Evolutionary conservation across 2,888 invertebrate genomes (phyloP).

Genomic region (Drosophila glabriapex): DNA sequence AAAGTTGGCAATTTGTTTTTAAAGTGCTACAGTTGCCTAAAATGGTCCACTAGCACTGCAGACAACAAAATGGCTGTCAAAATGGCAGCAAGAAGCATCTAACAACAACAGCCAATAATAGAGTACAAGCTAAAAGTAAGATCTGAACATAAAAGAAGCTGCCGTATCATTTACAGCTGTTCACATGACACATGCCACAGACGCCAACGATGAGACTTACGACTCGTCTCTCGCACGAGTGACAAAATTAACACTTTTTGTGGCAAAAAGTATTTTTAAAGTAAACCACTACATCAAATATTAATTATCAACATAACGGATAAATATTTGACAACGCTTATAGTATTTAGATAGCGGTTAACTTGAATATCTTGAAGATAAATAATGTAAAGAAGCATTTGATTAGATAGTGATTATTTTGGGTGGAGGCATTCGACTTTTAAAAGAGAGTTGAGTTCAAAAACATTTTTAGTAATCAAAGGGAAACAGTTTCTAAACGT

Average conservation of each 20-base stretch:
- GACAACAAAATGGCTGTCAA: conserved; percentile 29
- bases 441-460: not conserved
- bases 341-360: not conserved
- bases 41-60: conserved; percentile 39
- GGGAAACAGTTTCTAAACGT: not conserved
- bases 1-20: conserved; percentile 35
- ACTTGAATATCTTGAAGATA: not conserved
- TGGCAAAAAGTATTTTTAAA: not conserved
- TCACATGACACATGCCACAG: conserved; percentile 63
- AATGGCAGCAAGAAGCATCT: conserved; percentile 25
- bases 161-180: conserved; percentile 78
- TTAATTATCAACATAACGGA: not conserved
- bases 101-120: conserved; percentile 14
- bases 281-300: not conserved
- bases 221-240: conserved; percentile 18
- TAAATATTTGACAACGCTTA: not conserved
- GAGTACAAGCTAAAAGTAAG: conserved; percentile 27
- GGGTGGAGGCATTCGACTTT: not conserved
- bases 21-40: conserved; percentile 51
- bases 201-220: conserved; percentile 15
- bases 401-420: not conserved
- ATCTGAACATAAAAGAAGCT: conserved; percentile 53
- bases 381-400: not conserved
- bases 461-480: not conserved
- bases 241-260: not conserved